These are phyloP conservation scores for Latrodectus hesperus DNA, from an alignment of 2,888 invertebrate genomes.

Conservation along the genomic window DNA sequence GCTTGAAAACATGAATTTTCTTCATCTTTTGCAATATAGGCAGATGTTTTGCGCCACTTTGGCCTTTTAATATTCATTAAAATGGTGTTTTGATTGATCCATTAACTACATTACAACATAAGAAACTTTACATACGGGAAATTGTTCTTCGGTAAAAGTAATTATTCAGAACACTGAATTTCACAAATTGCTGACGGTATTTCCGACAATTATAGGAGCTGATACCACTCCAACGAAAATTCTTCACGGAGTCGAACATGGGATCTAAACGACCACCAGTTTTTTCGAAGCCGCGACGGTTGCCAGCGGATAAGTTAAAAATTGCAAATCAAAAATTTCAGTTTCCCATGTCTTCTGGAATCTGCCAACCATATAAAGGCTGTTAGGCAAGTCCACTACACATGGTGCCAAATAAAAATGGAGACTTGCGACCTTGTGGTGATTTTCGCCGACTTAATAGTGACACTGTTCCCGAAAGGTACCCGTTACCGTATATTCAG, in stretches of 20 bases:
- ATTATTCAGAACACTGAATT: slow-evolving; percentile 11
- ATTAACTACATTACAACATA: not conserved
- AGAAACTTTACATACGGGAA: not conserved
- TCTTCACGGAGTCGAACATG: not conserved
- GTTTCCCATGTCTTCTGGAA: not conserved
- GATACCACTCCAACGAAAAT: not conserved
- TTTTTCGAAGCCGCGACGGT: slow-evolving; percentile 10
- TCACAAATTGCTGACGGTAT: not conserved
- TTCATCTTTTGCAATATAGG: no score
- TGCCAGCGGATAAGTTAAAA: not conserved
- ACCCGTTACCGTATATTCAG: slow-evolving; percentile 75
- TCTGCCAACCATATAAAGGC: slow-evolving; percentile 1
- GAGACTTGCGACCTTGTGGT: slow-evolving; percentile 42
- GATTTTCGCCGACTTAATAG: no score
- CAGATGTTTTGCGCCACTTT: no score
- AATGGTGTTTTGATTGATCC: not conserved
- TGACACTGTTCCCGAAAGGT: slow-evolving; percentile 73
- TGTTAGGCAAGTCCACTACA: slow-evolving; percentile 24
- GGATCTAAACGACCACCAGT: slow-evolving; percentile 27
- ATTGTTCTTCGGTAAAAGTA: not conserved
- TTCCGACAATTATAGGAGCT: slow-evolving; percentile 23
- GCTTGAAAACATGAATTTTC: no score
- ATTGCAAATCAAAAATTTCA: slow-evolving; percentile 19
- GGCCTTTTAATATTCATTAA: no score
- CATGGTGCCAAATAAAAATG: slow-evolving; percentile 18